These are phyloP conservation scores for Acanthosepion esculentum DNA, from an alignment of 2,888 invertebrate species.

Conservation along the genomic window DNA sequence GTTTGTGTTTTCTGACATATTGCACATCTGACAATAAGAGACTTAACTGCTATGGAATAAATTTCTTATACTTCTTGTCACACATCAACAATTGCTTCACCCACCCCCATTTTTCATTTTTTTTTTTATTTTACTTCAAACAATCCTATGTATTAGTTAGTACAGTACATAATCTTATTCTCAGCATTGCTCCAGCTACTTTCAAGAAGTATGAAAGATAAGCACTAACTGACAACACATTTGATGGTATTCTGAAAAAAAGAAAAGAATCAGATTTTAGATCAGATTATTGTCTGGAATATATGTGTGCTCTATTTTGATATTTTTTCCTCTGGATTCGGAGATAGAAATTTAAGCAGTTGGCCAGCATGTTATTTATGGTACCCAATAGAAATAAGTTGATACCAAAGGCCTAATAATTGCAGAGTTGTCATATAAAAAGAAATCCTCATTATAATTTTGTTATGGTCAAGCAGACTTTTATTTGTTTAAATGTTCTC, in stretches of 20 bases:
- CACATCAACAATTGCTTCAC: not conserved
- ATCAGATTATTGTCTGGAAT: slow-evolving; percentile 33
- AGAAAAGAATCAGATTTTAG: not conserved
- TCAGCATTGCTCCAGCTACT: not conserved
- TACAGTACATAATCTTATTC: no score
- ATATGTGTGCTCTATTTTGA: not conserved
- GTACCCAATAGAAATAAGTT: no score
- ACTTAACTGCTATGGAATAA: slow-evolving; percentile 33
- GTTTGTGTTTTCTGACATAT: not conserved
- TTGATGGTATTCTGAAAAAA: not conserved
- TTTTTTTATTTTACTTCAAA: not conserved
- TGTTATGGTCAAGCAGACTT: no score
- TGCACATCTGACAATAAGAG: not conserved
- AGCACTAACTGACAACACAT: not conserved
- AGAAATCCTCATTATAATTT: no score
- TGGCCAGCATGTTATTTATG: not conserved
- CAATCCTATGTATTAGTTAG: not conserved
- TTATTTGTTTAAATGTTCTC: no score
- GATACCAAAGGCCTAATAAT: no score
- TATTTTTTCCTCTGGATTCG: not conserved
- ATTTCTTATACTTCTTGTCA: not conserved
- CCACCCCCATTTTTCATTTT: not conserved
- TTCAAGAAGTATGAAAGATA: not conserved
- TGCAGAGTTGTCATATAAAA: no score
- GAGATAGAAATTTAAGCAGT: not conserved